Evolutionary conservation across 2,888 invertebrate genomes (phyloP).

Genomic region (Frankliniella fusca): DNA sequence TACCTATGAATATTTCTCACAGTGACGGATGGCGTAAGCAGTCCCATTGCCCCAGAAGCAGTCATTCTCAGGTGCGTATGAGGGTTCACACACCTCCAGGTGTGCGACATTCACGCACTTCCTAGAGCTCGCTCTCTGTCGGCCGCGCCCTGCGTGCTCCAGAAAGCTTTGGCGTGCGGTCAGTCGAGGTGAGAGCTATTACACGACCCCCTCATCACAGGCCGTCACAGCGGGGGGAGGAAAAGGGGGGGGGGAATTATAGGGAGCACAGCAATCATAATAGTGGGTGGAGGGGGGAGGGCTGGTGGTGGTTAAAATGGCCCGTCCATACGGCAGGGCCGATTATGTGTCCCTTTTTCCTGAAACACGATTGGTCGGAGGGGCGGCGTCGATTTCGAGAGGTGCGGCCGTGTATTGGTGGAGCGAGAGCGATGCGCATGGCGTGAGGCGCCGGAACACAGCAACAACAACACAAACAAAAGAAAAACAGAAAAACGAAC

Average conservation of each 20-base stretch:
- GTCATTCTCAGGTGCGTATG: too few relatives aligned
- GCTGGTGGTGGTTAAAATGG: neutral
- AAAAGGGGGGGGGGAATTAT: neutral
- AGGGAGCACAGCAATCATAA: slow-evolving; percentile 11
- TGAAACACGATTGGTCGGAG: slow-evolving; percentile 11
- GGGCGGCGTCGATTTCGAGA: slow-evolving; percentile 2
- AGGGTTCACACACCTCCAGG: too few relatives aligned
- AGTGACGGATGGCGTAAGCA: too few relatives aligned
- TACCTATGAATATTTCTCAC: too few relatives aligned
- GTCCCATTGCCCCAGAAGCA: too few relatives aligned
- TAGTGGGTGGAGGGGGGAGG: neutral
- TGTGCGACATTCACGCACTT: too few relatives aligned
- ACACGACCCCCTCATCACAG: slow-evolving; percentile 12
- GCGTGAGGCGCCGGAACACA: neutral
- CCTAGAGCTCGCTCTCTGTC: too few relatives aligned
- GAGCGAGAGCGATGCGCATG: neutral
- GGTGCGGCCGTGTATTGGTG: too few relatives aligned
- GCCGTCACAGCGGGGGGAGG: neutral
- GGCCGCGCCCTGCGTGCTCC: too few relatives aligned
- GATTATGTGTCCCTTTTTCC: neutral
- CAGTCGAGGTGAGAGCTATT: neutral
- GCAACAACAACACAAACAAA: neutral
- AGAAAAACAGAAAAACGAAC: neutral
- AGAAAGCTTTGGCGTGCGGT: too few relatives aligned
- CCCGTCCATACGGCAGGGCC: slow-evolving; percentile 8